Conservation (phyloP, 1,140 invertebrate genomes). For the Nebria ingens region DNA sequence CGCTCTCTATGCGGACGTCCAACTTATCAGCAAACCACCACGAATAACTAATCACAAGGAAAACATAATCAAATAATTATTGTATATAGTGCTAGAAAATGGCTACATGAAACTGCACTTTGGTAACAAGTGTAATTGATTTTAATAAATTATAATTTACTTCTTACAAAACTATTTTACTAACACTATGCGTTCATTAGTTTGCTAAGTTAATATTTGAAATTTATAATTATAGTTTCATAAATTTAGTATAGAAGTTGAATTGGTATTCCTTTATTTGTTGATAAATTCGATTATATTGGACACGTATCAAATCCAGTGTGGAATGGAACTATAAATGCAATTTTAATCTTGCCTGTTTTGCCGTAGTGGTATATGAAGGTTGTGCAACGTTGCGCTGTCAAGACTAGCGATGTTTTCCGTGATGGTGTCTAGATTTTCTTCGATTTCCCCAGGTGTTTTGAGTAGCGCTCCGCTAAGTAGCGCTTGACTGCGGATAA, state of each 20-base stretch:
- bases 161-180: no score
- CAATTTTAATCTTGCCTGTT: slow-evolving; percentile 34
- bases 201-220: no score
- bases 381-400: slow-evolving; percentile 16
- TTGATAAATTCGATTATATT: no score
- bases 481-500: slow-evolving; percentile 27
- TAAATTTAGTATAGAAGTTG: no score
- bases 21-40: slow-evolving; percentile 37
- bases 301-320: no score
- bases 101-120: no score
- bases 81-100: no score
- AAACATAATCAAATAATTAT: neutral
- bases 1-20: slow-evolving; percentile 30
- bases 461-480: slow-evolving; percentile 26
- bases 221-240: no score
- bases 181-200: no score
- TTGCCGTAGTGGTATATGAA: slow-evolving; percentile 30
- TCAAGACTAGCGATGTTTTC: slow-evolving; percentile 29
- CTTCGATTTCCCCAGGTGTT: slow-evolving; percentile 22
- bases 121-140: no score
- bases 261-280: no score
- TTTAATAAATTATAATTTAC: no score
- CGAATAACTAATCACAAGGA: slow-evolving; percentile 36
- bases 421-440: slow-evolving; percentile 24
- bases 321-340: slow-evolving; percentile 1